A percentile compares a stretch with the other conserved stretches of the same genome.
Conservation (phyloP, 2,113 vertebrate genomes). For the Gallinago jamesoni region DNA sequence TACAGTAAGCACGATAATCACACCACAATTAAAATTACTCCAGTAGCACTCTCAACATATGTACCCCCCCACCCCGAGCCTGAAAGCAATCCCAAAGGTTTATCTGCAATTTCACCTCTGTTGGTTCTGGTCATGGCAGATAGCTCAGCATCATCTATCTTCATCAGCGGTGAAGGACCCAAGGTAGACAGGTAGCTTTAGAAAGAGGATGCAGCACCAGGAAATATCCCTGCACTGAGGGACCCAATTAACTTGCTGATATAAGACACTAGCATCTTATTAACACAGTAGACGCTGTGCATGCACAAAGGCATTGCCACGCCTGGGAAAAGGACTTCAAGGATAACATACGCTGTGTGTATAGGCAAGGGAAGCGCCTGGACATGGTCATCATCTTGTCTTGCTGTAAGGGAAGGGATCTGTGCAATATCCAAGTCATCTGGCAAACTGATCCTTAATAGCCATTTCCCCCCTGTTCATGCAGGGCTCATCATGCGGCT, state of each 20-base stretch:
- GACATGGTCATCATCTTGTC: not conserved
- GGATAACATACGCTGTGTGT: not conserved
- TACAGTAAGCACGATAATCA: not conserved
- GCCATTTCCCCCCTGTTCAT: fast-evolving
- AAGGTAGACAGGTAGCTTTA: not conserved
- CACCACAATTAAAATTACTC: not conserved
- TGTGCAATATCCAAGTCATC: not conserved
- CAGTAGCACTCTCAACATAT: not conserved
- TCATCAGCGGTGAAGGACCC: not conserved
- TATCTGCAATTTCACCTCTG: not conserved
- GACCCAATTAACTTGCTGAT: not conserved
- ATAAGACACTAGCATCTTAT: not conserved
- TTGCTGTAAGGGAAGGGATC: not conserved
- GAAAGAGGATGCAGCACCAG: slow-evolving; percentile 17
- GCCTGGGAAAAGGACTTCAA: not conserved
- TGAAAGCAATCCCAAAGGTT: not conserved
- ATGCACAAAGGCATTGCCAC: not conserved
- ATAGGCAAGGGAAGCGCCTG: not conserved
- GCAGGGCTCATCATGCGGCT: not conserved
- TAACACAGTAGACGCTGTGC: not conserved
- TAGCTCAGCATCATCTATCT: not conserved
- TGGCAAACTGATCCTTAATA: fast-evolving
- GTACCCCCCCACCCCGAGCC: not conserved
- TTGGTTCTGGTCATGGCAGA: not conserved
- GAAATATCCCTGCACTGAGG: not conserved